These are phyloP conservation scores for Achroia grisella DNA, from an alignment of 1,140 invertebrate genomes.

Conservation along the genomic window DNA sequence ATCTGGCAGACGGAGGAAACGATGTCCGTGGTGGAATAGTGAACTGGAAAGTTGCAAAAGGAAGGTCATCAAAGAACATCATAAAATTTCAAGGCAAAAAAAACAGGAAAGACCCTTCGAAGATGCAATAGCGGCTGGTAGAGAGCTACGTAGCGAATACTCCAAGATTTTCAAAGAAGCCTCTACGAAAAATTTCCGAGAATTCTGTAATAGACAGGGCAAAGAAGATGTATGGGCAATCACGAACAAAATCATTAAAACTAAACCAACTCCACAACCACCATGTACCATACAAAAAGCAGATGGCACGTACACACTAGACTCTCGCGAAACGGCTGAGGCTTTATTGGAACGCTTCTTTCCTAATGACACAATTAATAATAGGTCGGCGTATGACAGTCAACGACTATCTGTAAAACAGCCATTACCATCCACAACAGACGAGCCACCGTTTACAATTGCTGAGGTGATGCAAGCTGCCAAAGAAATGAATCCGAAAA, in stretches of 20 bases:
- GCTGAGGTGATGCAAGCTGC: background rate
- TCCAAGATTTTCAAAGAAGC: background rate
- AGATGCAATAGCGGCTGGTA: too few relatives aligned
- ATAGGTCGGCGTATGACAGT: background rate
- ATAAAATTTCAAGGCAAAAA: too few relatives aligned
- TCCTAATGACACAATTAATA: background rate
- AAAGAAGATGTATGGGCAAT: constrained; percentile 8
- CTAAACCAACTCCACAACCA: background rate
- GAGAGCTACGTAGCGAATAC: too few relatives aligned
- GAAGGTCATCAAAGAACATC: too few relatives aligned
- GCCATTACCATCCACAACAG: background rate
- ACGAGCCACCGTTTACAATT: constrained; percentile 2
- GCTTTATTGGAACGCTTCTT: constrained; percentile 11
- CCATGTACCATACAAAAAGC: too few relatives aligned
- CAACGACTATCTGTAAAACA: background rate
- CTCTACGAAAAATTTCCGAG: background rate
- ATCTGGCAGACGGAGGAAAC: too few relatives aligned
- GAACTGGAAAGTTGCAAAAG: too few relatives aligned
- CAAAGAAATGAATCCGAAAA: background rate
- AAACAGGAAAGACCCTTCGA: too few relatives aligned
- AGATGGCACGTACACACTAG: constrained; percentile 2
- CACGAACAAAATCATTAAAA: constrained; percentile 1
- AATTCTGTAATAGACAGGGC: constrained; percentile 3
- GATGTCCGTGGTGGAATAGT: too few relatives aligned
- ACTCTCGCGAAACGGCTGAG: constrained; percentile 9